These are phyloP conservation scores for Radopholus similis DNA, from an alignment of 1,140 invertebrate species.

Conservation along the genomic window DNA sequence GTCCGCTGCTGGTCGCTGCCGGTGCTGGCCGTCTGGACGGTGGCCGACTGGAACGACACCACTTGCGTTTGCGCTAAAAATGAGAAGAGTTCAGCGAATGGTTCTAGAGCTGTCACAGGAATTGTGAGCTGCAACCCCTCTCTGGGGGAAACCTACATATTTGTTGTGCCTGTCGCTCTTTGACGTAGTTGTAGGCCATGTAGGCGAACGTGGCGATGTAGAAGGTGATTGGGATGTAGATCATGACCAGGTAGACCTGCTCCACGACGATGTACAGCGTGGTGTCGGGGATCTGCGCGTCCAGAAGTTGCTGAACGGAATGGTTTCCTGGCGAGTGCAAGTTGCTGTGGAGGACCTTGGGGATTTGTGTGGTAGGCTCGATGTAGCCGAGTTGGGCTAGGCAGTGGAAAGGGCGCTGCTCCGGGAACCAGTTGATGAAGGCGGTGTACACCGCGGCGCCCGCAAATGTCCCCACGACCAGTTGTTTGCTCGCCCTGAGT, in stretches of 20 bases:
- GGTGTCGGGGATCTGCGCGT: background rate
- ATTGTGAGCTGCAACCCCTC: no score
- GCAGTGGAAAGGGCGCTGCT: conserved; percentile 3
- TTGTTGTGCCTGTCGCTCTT: no score
- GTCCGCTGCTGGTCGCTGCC: background rate
- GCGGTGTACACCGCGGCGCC: background rate
- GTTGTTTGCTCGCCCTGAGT: no score
- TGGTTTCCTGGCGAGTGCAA: no score
- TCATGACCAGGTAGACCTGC: background rate
- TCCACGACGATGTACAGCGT: background rate
- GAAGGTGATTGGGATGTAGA: background rate
- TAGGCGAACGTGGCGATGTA: background rate
- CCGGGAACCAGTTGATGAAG: conserved; percentile 8
- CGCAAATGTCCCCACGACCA: background rate
- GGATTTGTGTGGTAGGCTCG: background rate
- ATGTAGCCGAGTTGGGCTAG: background rate
- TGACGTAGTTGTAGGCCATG: no score
- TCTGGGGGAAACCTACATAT: no score
- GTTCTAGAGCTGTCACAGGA: no score
- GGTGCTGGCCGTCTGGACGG: no score
- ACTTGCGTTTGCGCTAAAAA: background rate
- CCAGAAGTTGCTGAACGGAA: background rate
- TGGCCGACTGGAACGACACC: background rate
- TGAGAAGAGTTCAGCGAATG: background rate
- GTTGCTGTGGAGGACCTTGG: background rate